A percentile compares a stretch with the other conserved stretches of the same genome.
Evolutionary conservation across 1,140 invertebrate genomes (phyloP).

Genomic region (Trichonephila inaurata): DNA sequence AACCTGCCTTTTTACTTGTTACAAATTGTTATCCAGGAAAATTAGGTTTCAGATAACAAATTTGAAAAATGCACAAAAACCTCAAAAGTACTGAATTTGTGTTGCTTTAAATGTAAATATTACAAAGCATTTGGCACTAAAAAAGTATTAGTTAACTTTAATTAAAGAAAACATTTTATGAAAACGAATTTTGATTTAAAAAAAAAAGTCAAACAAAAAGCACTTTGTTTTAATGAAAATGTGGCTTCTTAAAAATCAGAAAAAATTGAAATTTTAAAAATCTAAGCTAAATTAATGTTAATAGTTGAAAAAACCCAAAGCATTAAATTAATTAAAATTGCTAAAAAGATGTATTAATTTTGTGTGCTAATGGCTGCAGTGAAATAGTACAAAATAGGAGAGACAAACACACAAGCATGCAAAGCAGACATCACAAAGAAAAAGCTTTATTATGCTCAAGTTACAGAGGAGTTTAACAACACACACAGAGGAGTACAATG

Average conservation of each 20-base stretch:
- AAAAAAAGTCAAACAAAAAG: neutral
- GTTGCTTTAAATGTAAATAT: no score
- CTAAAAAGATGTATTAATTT: neutral
- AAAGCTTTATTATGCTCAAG: neutral
- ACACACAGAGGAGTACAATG: neutral
- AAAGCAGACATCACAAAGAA: slow-evolving; percentile 39
- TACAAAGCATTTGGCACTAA: no score
- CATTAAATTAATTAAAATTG: no score
- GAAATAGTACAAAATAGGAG: neutral
- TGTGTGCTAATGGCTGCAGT: neutral
- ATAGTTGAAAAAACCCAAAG: neutral
- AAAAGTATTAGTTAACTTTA: no score
- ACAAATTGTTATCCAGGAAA: no score
- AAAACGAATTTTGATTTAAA: neutral
- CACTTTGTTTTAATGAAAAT: neutral
- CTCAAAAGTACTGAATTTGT: no score
- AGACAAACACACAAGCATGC: slow-evolving; percentile 43
- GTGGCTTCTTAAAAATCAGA: neutral
- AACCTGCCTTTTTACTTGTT: no score
- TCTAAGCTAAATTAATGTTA: no score
- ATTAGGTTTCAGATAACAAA: no score
- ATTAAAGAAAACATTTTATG: no score
- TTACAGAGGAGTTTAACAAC: neutral
- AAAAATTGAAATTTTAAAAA: neutral
- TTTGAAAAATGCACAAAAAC: no score